Percentiles rank a stretch among this genome's conserved stretches.
Conservation (phyloP, 1,140 invertebrate genomes). For the Phortica variegata region DNA sequence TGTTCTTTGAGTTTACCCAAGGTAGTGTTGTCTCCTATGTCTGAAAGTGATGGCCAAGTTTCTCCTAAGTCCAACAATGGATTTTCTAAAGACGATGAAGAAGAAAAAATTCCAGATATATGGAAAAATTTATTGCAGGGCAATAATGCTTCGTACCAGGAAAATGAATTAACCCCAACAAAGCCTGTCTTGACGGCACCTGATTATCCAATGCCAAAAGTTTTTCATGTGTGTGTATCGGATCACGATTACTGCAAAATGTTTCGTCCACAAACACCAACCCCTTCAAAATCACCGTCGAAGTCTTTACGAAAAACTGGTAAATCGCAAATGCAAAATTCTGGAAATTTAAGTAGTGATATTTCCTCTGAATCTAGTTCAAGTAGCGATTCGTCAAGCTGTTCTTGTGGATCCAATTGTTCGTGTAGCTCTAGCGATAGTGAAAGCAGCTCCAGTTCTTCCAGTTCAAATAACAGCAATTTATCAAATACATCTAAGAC, state of each 20-base stretch:
- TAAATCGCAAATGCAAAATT: constrained; percentile 4
- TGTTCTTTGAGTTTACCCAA: constrained; percentile 30
- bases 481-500: constrained; percentile 52
- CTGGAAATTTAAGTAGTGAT: constrained; percentile 66
- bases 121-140: constrained; percentile 74
- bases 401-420: constrained; percentile 69
- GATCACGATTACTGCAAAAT: constrained; percentile 70
- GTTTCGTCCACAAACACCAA: constrained; percentile 25
- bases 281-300: constrained; percentile 7
- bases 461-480: constrained; percentile 65
- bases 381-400: constrained; percentile 59
- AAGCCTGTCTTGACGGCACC: constrained; percentile 8
- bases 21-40: constrained; percentile 41
- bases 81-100: constrained; percentile 18
- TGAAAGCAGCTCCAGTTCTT: constrained; percentile 58
- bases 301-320: constrained; percentile 1
- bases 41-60: constrained; percentile 43
- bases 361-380: constrained; percentile 65
- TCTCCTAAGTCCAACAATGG: constrained; percentile 10
- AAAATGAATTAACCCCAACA: too few species aligned
- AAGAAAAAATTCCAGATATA: constrained; percentile 66
- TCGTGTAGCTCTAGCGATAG: constrained; percentile 72
- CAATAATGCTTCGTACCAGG: too few species aligned
- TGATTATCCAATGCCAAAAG: constrained; percentile 47
- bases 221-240: constrained; percentile 62